Percentiles rank a stretch among this genome's conserved stretches.
phyloP scores from a whole-genome alignment of 2,797 vertebrate genomes.

The Pseudomugil tenellus region DNA sequence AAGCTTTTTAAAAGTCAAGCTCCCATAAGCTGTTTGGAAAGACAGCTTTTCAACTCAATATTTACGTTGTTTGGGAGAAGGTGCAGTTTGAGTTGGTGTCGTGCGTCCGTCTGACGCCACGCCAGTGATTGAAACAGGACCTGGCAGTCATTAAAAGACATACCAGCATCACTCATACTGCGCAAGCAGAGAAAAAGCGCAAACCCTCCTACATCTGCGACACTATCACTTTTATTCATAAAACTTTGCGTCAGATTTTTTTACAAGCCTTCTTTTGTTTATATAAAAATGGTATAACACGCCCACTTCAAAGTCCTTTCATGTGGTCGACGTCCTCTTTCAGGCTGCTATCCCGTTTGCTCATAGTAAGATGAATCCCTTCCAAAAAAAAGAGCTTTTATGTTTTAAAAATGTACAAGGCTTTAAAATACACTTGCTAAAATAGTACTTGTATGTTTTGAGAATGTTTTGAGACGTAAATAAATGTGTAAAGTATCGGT shows the following conservation, averaged over 20 bases:
- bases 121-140: slow-evolving; percentile 86
- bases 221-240: slow-evolving; percentile 7
- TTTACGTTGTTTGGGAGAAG: slow-evolving; percentile 57
- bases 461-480: slow-evolving; percentile 41
- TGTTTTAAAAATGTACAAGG: neutral
- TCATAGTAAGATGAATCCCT: neutral
- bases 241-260: neutral
- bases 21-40: slow-evolving; percentile 1
- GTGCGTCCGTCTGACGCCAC: slow-evolving; percentile 85
- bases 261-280: neutral
- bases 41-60: slow-evolving; percentile 43
- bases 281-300: neutral
- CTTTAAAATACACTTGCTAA: neutral
- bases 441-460: slow-evolving; percentile 4
- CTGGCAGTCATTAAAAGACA: slow-evolving; percentile 76
- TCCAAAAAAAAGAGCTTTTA: neutral
- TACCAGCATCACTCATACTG: slow-evolving; percentile 69
- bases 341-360: neutral
- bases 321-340: neutral
- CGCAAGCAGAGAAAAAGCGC: slow-evolving; percentile 47
- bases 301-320: neutral
- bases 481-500: slow-evolving; percentile 29
- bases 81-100: slow-evolving; percentile 63
- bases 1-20: slow-evolving; percentile 56
- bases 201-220: slow-evolving; percentile 65